Conservation (phyloP, 2,797 vertebrate species). For the Thaleichthys pacificus region DNA sequence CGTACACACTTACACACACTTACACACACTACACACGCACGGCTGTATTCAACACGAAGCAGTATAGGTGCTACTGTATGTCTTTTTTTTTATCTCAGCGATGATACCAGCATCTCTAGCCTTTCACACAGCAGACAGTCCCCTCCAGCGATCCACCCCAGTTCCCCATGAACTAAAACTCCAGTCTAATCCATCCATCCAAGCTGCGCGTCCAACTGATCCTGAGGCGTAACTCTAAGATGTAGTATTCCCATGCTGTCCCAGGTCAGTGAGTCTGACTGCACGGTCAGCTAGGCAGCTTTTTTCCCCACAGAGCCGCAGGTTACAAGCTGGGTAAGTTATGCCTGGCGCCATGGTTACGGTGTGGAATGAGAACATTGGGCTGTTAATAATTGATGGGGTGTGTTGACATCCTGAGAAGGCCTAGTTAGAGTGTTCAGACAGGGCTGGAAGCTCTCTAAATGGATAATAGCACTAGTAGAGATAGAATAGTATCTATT, state of each 20-base stretch:
- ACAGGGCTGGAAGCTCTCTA: constrained; percentile 5
- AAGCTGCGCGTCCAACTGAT: neutral
- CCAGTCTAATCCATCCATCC: neutral
- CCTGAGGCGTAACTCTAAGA: neutral
- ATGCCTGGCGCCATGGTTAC: constrained; percentile 67
- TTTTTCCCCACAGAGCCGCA: constrained; percentile 48
- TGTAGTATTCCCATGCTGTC: constrained; percentile 5
- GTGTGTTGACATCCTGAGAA: constrained; percentile 58
- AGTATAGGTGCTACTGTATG: neutral
- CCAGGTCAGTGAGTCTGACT: constrained; percentile 18
- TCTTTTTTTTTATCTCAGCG: neutral
- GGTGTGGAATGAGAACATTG: constrained; percentile 66
- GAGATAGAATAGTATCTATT: constrained; percentile 27
- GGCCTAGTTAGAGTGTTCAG: constrained; percentile 51
- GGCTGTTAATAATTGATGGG: constrained; percentile 77
- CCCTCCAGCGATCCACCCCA: neutral
- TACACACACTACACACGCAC: neutral
- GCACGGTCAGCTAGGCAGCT: constrained; percentile 27
- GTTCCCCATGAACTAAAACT: neutral
- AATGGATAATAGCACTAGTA: constrained; percentile 39
- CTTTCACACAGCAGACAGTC: neutral
- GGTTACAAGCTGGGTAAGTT: constrained; percentile 58
- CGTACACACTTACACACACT: neutral
- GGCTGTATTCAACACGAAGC: neutral
- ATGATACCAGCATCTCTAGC: neutral